These are phyloP conservation scores for Myotis planiceps DNA, from an alignment of 2,797 vertebrate genomes.

Conservation along the genomic window DNA sequence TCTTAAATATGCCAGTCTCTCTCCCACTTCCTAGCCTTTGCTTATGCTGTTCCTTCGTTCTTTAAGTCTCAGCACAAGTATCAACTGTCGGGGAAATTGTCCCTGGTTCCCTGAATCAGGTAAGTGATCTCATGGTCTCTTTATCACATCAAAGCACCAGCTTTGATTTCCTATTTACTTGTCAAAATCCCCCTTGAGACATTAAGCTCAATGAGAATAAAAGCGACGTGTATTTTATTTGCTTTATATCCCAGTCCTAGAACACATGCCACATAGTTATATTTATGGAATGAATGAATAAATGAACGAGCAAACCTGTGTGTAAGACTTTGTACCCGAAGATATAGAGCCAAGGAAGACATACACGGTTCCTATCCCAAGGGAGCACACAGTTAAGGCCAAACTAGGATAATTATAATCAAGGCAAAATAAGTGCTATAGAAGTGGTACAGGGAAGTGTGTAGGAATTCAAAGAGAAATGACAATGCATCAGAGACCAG, in stretches of 20 bases:
- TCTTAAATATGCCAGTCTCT: not conserved
- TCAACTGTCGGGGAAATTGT: not conserved
- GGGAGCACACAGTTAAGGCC: not conserved
- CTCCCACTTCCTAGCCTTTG: not conserved
- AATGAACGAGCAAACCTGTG: not conserved
- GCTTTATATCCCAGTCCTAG: not conserved
- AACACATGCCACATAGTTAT: not conserved
- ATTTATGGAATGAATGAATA: not conserved
- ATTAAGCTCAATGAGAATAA: not conserved
- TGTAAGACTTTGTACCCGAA: not conserved
- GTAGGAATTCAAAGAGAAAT: conserved; percentile 3
- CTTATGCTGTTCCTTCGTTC: not conserved
- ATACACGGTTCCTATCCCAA: not conserved
- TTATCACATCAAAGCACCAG: not conserved
- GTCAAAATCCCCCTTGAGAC: not conserved
- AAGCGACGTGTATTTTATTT: not conserved
- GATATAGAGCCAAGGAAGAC: not conserved
- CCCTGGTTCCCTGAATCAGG: not conserved
- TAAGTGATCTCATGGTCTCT: not conserved
- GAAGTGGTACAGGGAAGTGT: not conserved
- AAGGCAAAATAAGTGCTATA: not conserved
- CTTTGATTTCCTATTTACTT: not conserved
- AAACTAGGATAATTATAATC: not conserved
- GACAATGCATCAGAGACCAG: not conserved
- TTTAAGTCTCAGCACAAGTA: not conserved